Base-by-base conservation (phyloP, 2,797 vertebrate species). In the Dendrocincla fuliginosa region DNA sequence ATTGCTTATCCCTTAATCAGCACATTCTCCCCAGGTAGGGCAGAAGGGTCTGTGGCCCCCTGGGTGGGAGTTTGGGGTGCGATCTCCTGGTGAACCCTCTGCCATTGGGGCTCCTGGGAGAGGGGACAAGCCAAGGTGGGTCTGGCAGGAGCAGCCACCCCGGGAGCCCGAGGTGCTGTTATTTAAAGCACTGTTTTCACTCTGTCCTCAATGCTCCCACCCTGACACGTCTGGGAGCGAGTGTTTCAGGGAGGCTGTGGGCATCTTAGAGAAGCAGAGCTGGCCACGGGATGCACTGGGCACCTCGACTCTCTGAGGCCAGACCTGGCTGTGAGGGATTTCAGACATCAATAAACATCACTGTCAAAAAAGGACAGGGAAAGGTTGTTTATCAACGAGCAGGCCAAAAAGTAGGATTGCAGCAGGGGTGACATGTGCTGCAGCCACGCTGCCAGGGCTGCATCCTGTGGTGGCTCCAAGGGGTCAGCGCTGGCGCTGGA, bases 321-420 rank as follows among this genome's bases (percentile, higher is more conserved):
- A 94, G 92, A 61, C 80, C 95, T 52, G 93, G 73, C 96, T 84
- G 47, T 6, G 9, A 90, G 95, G 80, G 86, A 91, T 65, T 89
- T 57, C 88, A 96, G 55, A 8, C 94, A 86, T 97, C 96, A 94
- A 55, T 63, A 93, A 91, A 57, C 83, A 95, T 96, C 95, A 95
- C 77, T 88, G 94, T 97, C 96, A 97, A 79, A 91, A 91, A 94
- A 41, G 88, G 95, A 95, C 93, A 67, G 86, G 55, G 18, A 79
- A 73, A 95, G 94, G 86, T 95, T 97, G 90, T 95, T 94, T 94
- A 84, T 56, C 61, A 94, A 80, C 47, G 87, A 93, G 57, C 74
- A 69, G 85, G 23, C 69, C 32, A 11, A 37, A 65, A 18, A 50
- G 35, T 4, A 6, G 67, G 61, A 41, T 8, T 47, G 93, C 50